Base-by-base conservation (phyloP, 1,140 invertebrate species). In the Antheraea mylitta region DNA sequence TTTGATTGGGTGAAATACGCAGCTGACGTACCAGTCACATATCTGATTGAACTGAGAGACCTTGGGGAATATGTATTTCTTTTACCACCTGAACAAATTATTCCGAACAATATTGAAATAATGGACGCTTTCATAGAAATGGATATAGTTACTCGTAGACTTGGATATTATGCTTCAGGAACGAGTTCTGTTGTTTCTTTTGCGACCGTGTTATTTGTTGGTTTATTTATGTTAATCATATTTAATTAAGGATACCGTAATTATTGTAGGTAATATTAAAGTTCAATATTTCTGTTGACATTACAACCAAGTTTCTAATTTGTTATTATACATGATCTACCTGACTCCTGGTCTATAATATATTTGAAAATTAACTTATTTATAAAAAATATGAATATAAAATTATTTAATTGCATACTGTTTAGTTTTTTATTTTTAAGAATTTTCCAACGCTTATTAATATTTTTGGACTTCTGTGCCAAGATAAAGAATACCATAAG, bases 1-100 rank as follows among this genome's bases (percentile, higher is more conserved):
- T 93, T 96, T 62, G 97, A 97, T 76, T 97, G 96, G 95, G 96
- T 95, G 4, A 96, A 96, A 79, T 93, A 92, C 22, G 92, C 76
- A 3, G 92, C 94, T 11, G 92, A 93, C 70, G 94, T 96, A 0
- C 94, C 94, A 48, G 94, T 97, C 22, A 92, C 94, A 0, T 97
- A 94, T 76, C 94, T 95, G 0, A 93, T 94, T 18, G 94, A 95
- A 77, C 87, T 96, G 16, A 88, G 96, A 9, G 97, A 98, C 80
- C 93, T 90, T 36, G 96, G 97, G 36, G 77, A 88, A 67, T 94
- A 95, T 71, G 97, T 96, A 0, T 98, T 98, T 81, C 30, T 97
- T 0, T 89, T 98, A 37, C 97, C 97, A 0, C 91, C 95, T 8
- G 87, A 93, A 59, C 94, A 96, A 82, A 98, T 98, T 69, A 90